Base-by-base conservation (phyloP, 2,888 invertebrate genomes). In the Drosophila eohydei region DNA sequence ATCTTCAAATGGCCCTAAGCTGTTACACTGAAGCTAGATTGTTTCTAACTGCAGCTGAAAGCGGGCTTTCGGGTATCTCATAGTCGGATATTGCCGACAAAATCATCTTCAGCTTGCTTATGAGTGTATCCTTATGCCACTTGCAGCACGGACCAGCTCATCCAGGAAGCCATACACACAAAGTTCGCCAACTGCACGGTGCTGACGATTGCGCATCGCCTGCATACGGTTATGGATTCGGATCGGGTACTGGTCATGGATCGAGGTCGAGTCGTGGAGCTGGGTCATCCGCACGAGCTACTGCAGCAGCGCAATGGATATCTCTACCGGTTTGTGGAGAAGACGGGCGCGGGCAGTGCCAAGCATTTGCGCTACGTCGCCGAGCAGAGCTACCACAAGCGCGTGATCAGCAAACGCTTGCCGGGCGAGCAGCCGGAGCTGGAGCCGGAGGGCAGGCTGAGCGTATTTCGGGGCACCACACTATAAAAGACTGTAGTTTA, bases 221-320 rank as follows among this genome's bases (percentile, higher is more conserved):
- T 98, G 70, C 96, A 98, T 91, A 98, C 98, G 0, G 96, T 98
- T 38, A 98, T 98, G 93, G 98, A 98, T 91, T 96, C 96, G 3
- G 97, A 98, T 92, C 94, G 96, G 78, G 96, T 98, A 55, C 92
- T 98, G 81, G 97, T 98, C 0, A 95, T 98, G 95, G 96, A 97
- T 79, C 94, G 94, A 40, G 97, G 97, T 0, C 90, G 91, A 6
- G 93, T 95, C 58, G 95, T 95, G 7, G 98, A 98, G 92, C 95
- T 96, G 55, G 97, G 96, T 9, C 95, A 96, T 88, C 97, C 98
- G 0, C 94, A 95, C 90, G 93, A 94, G 80, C 91, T 97, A 46
- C 89, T 96, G 32, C 93, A 94, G 28, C 92, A 93, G 54, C 92
- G 93, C 41, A 89, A 93, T 8, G 95, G 96, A 0, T 93, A 94